These are phyloP conservation scores for Antheraea assamensis DNA, from an alignment of 2,888 invertebrate genomes.

Conservation along the genomic window DNA sequence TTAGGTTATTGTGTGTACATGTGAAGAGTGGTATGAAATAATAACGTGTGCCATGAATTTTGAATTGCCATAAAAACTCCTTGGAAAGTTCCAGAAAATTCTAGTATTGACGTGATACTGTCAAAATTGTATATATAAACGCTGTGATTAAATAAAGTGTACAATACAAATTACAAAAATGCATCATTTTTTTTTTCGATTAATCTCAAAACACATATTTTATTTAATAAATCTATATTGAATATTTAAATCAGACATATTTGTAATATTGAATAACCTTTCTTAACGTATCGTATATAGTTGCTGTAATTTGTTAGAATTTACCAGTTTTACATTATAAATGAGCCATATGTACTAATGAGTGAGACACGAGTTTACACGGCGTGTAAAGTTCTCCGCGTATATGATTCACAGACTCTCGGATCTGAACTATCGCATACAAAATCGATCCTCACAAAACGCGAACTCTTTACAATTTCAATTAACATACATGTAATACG, in stretches of 20 bases:
- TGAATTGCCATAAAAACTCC: too few species aligned
- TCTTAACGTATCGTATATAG: not conserved
- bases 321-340: not conserved
- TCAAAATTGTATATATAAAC: too few species aligned
- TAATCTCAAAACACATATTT: not conserved
- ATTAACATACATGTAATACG: conserved; percentile 30
- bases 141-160: too few species aligned
- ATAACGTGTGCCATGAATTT: too few species aligned
- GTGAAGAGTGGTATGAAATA: too few species aligned
- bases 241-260: too few species aligned
- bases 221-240: not conserved
- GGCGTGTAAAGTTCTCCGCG: not conserved
- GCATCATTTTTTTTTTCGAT: too few species aligned
- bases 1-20: too few species aligned
- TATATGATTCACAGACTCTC: not conserved
- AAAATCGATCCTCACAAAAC: conserved; percentile 2
- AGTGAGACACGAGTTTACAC: not conserved
- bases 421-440: conserved; percentile 4
- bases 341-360: not conserved
- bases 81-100: too few species aligned
- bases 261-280: not conserved
- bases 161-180: too few species aligned
- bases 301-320: not conserved
- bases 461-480: conserved; percentile 25
- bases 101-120: too few species aligned